Evolutionary conservation across 2,797 vertebrate genomes (phyloP).

Genomic region (Protonibea diacanthus): DNA sequence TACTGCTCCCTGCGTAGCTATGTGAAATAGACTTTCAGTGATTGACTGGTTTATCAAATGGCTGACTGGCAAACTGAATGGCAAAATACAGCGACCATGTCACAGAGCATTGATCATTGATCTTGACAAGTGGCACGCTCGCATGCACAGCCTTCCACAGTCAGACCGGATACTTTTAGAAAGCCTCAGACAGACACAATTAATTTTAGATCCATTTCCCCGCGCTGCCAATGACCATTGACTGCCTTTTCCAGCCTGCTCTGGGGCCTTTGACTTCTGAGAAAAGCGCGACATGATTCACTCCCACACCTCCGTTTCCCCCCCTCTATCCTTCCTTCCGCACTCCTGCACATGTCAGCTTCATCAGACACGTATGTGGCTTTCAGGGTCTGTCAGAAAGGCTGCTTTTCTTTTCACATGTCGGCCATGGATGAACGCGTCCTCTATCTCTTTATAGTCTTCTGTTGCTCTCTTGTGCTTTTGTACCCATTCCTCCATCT

Average conservation of each 20-base stretch:
- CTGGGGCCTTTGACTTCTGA: slow-evolving; percentile 57
- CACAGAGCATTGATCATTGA: slow-evolving; percentile 32
- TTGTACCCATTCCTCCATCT: not conserved
- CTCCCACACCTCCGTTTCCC: slow-evolving; percentile 49
- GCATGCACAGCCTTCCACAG: slow-evolving; percentile 9
- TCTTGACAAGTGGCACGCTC: slow-evolving; percentile 40
- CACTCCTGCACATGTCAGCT: slow-evolving; percentile 64
- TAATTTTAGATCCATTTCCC: slow-evolving; percentile 67
- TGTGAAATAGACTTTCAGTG: slow-evolving; percentile 11
- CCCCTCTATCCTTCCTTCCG: slow-evolving; percentile 36
- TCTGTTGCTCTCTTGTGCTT: slow-evolving; percentile 26
- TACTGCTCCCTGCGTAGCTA: not conserved
- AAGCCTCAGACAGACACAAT: slow-evolving; percentile 47
- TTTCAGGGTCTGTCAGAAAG: slow-evolving; percentile 40
- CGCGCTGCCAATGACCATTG: slow-evolving; percentile 44
- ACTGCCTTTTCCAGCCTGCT: slow-evolving; percentile 41
- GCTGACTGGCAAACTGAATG: slow-evolving; percentile 29
- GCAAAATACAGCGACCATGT: slow-evolving; percentile 8
- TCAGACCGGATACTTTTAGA: slow-evolving; percentile 19
- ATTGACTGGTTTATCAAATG: slow-evolving; percentile 27
- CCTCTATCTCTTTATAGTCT: slow-evolving; percentile 14
- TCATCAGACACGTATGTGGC: slow-evolving; percentile 54
- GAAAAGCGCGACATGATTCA: slow-evolving; percentile 63
- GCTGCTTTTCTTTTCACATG: slow-evolving; percentile 18
- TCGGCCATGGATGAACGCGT: slow-evolving; percentile 35